Percentiles rank a stretch among this genome's conserved stretches.
phyloP scores from a whole-genome alignment of 53 echinoderm and acorn worm species.

The Zoroaster sp. region DNA sequence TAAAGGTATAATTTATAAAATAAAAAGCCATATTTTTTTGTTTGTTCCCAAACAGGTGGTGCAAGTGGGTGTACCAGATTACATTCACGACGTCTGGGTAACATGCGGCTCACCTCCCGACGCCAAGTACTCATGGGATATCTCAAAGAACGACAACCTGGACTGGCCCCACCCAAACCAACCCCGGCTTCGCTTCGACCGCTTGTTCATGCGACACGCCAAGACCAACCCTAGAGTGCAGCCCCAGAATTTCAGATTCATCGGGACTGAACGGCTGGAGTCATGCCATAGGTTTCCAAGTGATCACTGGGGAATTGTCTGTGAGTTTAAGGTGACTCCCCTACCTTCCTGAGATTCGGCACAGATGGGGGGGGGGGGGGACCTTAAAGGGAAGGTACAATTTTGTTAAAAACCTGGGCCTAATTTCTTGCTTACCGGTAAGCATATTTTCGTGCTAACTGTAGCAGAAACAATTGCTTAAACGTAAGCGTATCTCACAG shows the following conservation, averaged over 20 bases:
- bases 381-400: no score
- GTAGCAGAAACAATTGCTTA: no score
- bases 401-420: no score
- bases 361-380: no score
- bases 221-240: conserved; percentile 21
- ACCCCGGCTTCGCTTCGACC: conserved; percentile 82
- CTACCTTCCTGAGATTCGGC: background rate
- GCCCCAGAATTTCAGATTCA: conserved; percentile 48
- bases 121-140: conserved; percentile 81
- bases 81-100: conserved; percentile 78
- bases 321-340: conserved; percentile 50
- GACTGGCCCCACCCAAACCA: conserved; percentile 34
- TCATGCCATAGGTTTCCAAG: conserved; percentile 76
- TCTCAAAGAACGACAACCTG: conserved; percentile 73
- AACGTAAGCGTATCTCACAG: no score
- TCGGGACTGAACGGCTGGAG: conserved; percentile 76
- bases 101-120: conserved; percentile 53
- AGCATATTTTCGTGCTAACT: no score
- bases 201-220: conserved; percentile 68
- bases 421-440: no score
- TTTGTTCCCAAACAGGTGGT: conserved; percentile 65
- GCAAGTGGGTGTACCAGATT: conserved; percentile 48
- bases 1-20: background rate
- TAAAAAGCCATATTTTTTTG: background rate
- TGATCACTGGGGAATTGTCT: conserved; percentile 85